Percentiles rank a stretch among this genome's conserved stretches.
phyloP scores from a whole-genome alignment of 2,888 invertebrate species.

The Lithophane leautieri region DNA sequence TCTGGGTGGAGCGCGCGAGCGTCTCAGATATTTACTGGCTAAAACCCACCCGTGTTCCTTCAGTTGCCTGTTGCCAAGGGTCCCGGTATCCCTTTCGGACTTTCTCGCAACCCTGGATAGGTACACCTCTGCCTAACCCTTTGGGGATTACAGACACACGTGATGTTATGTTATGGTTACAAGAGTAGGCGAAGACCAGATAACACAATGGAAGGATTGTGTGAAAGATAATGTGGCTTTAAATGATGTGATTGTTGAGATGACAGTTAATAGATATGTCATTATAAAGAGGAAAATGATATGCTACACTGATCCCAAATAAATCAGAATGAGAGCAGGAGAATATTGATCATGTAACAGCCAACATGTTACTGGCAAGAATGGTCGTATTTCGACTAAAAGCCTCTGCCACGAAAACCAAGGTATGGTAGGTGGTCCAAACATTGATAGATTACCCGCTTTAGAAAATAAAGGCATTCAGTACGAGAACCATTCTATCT shows the following conservation, averaged over 20 bases:
- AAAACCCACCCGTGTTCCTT: too few relatives aligned
- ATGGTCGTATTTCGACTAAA: background rate
- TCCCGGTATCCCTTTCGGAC: too few relatives aligned
- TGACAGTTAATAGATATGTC: background rate
- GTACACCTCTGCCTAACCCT: background rate
- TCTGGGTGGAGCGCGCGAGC: too few relatives aligned
- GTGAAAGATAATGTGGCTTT: background rate
- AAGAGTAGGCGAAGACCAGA: background rate
- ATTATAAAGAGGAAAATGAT: background rate
- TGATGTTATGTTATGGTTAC: background rate
- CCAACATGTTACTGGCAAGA: background rate
- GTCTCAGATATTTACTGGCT: too few relatives aligned
- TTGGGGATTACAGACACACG: background rate
- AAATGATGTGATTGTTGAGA: background rate
- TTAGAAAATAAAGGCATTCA: conserved; percentile 16
- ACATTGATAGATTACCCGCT: conserved; percentile 22
- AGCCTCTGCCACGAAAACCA: background rate
- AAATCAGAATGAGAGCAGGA: background rate
- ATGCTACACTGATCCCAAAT: background rate
- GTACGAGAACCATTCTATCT: conserved; percentile 13
- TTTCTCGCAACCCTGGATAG: too few relatives aligned
- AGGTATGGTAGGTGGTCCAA: background rate
- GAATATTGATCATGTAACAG: background rate
- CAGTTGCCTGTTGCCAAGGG: too few relatives aligned
- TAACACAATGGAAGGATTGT: background rate